Evolutionary conservation across 2,113 vertebrate species (phyloP), one percentile per base, ranked within the genome.

Genomic region (Raja brachyura): DNA sequence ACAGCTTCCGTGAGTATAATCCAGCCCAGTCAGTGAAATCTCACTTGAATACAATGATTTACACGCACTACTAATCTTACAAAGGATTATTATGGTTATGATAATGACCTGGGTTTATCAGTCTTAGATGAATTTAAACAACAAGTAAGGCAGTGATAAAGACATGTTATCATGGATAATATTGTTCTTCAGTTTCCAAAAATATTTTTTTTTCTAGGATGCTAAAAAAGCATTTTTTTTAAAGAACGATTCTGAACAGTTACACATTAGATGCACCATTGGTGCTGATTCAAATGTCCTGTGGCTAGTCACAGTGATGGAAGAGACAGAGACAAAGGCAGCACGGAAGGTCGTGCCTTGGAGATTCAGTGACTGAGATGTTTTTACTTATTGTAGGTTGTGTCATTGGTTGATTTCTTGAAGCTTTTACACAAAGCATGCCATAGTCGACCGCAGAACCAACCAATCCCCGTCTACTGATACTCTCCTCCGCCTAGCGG

Each of bases 301-400:
- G 48, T 25, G 7, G 7, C 48, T 81, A 18, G 25, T 63, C 83
- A 66, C 56, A 59, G 59, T 66, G 28, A 31, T 2, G 28, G 28
- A 88, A 11, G 14, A 63, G 0, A 31, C 59, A 11, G 18, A 14
- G 5, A n/a, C 83, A 66, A 61, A 88, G 83, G 59, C 28, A 63
- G 28, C 5, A 31, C 63, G 5, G 10, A 63, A 86, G 28, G 28
- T 63, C 28, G 6, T 85, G n/a, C 59, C 83, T 16, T 61, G 81
- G 14, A 31, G 59, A n/a, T 63, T 88, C 61, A n/a, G 83, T 63
- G 14, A 63, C 20, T 61, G n/a, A 88, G 13, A 66, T 63, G 28
- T 88, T 88, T 86, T 63, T 63, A 88, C 28, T 88, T 88, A 88
- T 63, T 88, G 14, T 66, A 31, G 14, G 83, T 31, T 31, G n/a